Base-by-base conservation (phyloP, 2,888 invertebrate species). In the Dicyrtomina minuta region DNA sequence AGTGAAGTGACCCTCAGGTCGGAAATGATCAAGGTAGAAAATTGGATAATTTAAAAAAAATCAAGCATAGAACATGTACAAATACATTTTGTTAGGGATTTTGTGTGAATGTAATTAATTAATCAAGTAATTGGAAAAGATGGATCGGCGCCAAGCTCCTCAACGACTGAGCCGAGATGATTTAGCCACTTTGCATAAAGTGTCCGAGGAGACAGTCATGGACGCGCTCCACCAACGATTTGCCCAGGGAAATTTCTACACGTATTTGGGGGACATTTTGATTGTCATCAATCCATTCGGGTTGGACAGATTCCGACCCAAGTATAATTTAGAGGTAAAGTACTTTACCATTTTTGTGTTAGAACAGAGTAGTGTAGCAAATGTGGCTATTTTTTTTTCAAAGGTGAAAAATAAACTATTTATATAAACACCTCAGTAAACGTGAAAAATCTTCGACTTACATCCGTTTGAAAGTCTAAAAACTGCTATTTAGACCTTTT, bases 161-260 rank as follows among this genome's bases (percentile, higher is more conserved):
- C 89, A 91, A 79, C 85, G 86, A 1, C 90, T 93, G 89, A 87
- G 88, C 79, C 88, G 89, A 0, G 93, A 93, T 83, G 93, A 93
- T 83, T 83, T 93, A 72, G 92, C 92, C 0, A 90, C 90, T 3
- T 81, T 93, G 58, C 90, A 91, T 73, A 83, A 84, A 69, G 83
- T 92, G 4, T 87, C 86, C n/a, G 92, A 93, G 80, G 89, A 90
- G 65, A 83, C 84, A 59, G 85, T 93, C 58, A 80, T 92, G 22
- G 84, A 87, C 46, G 88, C 90, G 79, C 80, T 93, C 39, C 86
- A 88, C 78, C 87, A 87, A 62, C 87, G 92, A 79, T 83, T 89
- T 78, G 84, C 85, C 27, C 85, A 86, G 78, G 90, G 90, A 20
- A 85, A 86, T 68, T 89, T 87, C 76, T 91, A 89, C 76, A 90